These are phyloP conservation scores for Lepus europaeus DNA, from an alignment of 2,113 vertebrate genomes.

Conservation along the genomic window DNA sequence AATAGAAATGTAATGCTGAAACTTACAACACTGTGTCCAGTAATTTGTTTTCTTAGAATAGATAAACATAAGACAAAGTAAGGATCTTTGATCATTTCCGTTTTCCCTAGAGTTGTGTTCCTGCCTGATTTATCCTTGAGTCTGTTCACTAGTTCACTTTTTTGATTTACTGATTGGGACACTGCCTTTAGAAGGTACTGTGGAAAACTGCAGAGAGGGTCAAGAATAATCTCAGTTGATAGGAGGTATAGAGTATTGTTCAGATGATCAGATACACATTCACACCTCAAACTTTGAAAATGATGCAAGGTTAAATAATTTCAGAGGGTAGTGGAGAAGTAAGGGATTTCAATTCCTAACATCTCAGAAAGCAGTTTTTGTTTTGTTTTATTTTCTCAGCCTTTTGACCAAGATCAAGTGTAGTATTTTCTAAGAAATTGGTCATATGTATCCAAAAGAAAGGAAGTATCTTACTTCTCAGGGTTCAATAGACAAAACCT, in stretches of 20 bases:
- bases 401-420: no score
- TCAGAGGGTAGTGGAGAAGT: background rate
- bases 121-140: background rate
- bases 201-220: no score
- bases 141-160: background rate
- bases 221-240: background rate
- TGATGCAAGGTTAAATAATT: background rate
- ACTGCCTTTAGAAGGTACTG: background rate
- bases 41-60: background rate
- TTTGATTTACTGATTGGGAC: background rate
- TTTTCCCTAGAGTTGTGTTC: background rate
- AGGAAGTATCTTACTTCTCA: background rate
- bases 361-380: background rate
- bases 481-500: background rate
- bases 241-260: background rate
- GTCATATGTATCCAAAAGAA: background rate
- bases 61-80: background rate
- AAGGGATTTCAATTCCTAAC: background rate
- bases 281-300: background rate
- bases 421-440: slow-evolving; percentile 17
- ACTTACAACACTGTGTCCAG: background rate
- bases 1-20: background rate
- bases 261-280: background rate
- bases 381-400: background rate
- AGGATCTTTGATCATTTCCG: background rate